These are phyloP conservation scores for Carassius auratus DNA, from an alignment of 2,113 vertebrate species.

Conservation along the genomic window DNA sequence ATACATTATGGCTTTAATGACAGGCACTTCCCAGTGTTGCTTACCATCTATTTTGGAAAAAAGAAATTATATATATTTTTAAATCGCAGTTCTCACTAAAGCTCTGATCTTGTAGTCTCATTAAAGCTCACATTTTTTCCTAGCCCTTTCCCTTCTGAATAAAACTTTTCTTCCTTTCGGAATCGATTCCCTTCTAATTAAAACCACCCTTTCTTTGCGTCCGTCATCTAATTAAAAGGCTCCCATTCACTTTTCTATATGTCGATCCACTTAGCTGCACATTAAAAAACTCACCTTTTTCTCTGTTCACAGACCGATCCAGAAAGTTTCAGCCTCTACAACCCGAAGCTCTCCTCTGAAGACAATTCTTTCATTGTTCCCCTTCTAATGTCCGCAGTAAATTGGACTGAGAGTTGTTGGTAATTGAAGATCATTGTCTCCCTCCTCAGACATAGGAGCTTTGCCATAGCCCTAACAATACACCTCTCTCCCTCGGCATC, in stretches of 20 bases:
- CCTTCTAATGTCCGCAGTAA: constrained; percentile 60
- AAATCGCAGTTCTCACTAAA: not conserved
- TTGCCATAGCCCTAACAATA: constrained; percentile 52
- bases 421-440: constrained; percentile 69
- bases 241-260: constrained; percentile 68
- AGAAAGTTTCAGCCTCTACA: constrained; percentile 40
- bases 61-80: no score
- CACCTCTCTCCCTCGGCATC: constrained; percentile 57
- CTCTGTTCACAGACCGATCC: not conserved
- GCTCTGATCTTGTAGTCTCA: constrained; percentile 60
- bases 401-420: constrained; percentile 65
- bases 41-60: not conserved
- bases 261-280: constrained; percentile 58
- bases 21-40: constrained; percentile 25
- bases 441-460: constrained; percentile 48
- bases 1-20: constrained; percentile 5
- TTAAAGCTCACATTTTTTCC: constrained; percentile 63
- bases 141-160: constrained; percentile 64
- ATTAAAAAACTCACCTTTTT: constrained; percentile 64
- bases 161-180: constrained; percentile 56
- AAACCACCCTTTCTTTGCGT: constrained; percentile 71
- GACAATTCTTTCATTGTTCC: constrained; percentile 54
- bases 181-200: constrained; percentile 72
- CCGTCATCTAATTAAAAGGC: constrained; percentile 76
- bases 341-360: constrained; percentile 56